These are phyloP conservation scores for Aphrocallistes beatrix DNA, from an alignment of 37 sponge, comb jelly and placozoan species.

Conservation along the genomic window DNA sequence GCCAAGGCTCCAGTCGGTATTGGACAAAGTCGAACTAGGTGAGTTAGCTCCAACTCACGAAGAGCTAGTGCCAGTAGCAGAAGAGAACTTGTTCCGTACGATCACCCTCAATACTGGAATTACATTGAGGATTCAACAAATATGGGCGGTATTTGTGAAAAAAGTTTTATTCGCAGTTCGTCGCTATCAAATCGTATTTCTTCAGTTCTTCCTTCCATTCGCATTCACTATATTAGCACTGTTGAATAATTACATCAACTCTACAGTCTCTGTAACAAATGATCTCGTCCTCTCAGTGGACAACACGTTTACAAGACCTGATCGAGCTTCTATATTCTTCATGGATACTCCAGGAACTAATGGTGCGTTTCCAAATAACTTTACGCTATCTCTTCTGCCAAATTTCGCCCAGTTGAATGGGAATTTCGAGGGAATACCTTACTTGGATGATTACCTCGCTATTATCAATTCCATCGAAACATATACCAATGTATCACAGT, in stretches of 20 bases:
- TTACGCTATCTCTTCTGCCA: background rate
- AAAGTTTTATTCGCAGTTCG: background rate
- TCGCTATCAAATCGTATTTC: background rate
- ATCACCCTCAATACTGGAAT: background rate
- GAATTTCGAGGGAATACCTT: background rate
- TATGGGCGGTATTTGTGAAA: background rate
- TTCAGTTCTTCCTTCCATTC: background rate
- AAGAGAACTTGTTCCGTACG: no score
- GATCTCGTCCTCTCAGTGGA: background rate
- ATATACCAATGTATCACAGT: slow-evolving; percentile 19
- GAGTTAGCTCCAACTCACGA: no score
- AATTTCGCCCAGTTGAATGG: background rate
- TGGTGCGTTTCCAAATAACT: background rate
- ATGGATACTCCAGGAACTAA: background rate
- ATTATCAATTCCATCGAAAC: background rate
- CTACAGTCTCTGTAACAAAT: background rate
- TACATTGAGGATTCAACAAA: background rate
- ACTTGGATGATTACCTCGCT: background rate
- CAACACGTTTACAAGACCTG: background rate
- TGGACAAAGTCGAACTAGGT: no score
- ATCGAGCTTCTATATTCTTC: background rate
- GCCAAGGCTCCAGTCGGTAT: no score
- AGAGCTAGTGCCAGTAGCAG: background rate
- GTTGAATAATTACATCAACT: background rate
- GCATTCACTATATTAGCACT: background rate